phyloP scores from a whole-genome alignment of 1,140 invertebrate species.

The Teleogryllus occipitalis region DNA sequence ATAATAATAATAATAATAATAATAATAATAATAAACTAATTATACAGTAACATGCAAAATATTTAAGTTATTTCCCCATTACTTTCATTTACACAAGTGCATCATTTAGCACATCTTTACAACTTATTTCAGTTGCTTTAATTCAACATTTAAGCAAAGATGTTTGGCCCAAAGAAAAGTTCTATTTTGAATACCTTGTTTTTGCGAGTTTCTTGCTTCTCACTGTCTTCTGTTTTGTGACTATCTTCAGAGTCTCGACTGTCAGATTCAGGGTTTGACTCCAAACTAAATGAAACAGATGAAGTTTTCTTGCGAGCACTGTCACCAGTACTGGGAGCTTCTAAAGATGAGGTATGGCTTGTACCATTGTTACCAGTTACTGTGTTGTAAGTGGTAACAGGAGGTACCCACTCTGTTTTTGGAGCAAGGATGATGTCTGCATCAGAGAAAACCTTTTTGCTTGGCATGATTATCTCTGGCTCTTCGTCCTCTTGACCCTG shows the following conservation, averaged over 20 bases:
- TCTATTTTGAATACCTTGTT: constrained; percentile 46
- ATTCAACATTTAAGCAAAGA: neutral
- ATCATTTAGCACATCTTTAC: too few relatives aligned
- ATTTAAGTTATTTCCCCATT: neutral
- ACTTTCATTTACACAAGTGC: too few relatives aligned
- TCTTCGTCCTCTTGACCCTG: neutral
- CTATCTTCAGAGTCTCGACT: constrained; percentile 27
- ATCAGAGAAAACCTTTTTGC: constrained; percentile 54
- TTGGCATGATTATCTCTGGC: neutral
- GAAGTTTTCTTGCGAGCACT: constrained; percentile 57
- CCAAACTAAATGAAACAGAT: constrained; percentile 64
- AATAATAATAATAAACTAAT: too few relatives aligned
- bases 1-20: too few relatives aligned
- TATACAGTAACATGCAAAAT: too few relatives aligned
- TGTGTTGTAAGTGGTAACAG: constrained; percentile 34
- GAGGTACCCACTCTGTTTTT: constrained; percentile 63
- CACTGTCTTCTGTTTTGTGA: constrained; percentile 13
- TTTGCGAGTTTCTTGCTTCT: constrained; percentile 47
- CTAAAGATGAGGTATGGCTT: constrained; percentile 37
- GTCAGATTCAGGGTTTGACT: constrained; percentile 28
- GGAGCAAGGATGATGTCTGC: constrained; percentile 74
- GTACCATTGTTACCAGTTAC: constrained; percentile 33
- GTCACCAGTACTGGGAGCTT: constrained; percentile 29
- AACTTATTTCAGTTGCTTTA: too few relatives aligned
- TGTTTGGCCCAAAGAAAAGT: neutral